Evolutionary conservation across 2,113 vertebrate species (phyloP).

Genomic region (Pongo pygmaeus): DNA sequence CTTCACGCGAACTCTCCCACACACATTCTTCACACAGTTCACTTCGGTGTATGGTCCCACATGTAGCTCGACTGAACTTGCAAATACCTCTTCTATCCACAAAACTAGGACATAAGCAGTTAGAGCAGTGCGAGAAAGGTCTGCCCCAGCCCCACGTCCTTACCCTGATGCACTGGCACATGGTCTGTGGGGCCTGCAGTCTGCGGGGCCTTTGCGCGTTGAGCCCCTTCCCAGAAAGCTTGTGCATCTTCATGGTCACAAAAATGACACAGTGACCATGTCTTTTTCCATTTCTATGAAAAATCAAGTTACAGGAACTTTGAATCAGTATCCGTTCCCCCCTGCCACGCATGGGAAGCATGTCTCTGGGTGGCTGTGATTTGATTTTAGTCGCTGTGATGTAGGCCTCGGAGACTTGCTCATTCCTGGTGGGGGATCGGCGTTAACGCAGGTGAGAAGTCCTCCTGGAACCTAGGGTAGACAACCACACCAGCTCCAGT

Average conservation of each 20-base stretch:
- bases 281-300: not conserved
- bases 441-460: not conserved
- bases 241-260: fast-evolving
- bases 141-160: not conserved
- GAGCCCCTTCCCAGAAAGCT: not conserved
- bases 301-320: not conserved
- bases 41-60: no score
- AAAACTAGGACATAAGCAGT: not conserved
- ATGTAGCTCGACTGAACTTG: not conserved
- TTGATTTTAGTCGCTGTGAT: not conserved
- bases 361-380: no score
- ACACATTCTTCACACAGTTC: not conserved
- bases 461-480: no score
- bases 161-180: fast-evolving
- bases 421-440: not conserved
- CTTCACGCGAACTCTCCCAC: not conserved
- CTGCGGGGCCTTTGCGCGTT: no score
- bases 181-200: fast-evolving
- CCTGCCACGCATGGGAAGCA: fast-evolving
- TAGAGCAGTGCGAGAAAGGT: not conserved
- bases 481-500: fast-evolving
- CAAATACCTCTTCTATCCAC: not conserved
- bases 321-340: fast-evolving
- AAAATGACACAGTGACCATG: not conserved
- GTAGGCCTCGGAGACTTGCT: no score